Base-by-base conservation (phyloP, 2,888 invertebrate species). In the Acrobasis repandana region DNA sequence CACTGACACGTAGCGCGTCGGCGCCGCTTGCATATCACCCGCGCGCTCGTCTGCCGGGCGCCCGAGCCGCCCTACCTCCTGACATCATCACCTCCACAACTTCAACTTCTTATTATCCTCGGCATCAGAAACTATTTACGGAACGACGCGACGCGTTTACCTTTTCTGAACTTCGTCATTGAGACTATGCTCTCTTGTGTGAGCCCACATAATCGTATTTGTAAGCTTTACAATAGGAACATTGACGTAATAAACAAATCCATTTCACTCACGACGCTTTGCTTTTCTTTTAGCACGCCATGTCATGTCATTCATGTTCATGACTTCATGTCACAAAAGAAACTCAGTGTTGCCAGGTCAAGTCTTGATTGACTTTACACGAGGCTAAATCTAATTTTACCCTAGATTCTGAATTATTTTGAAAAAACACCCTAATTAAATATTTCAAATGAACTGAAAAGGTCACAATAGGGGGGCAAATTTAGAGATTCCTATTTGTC, bases 1-100 rank as follows among this genome's bases (percentile, higher is more conserved):
- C 83, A 92, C 91, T 71, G 92, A 92, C 84, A 88, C 89, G 89
- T 90, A 88, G 88, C 91, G 89, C 86, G 90, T 82, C 87, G 90
- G 89, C 83, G 86, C 90, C 86, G 89, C 90, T 82, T 86, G 89
- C 90, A 89, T 90, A 85, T 85, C 90, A 86, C 81, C 80, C 83
- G 77, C 82, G 80, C 77, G 77, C 75, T 74, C 75, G 76, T 77
- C 82, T 82, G 79, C 82, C 80, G 77, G 76, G 79, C 80, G 83
- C 81, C 79, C 73, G 77, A 70, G 81, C 84, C 80, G 78, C 83
- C 81, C 83, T 85, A 79, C 79, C 80, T 79, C 80, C 83, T 82
- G 77, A 60, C 72, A 77, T 66, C 71, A 69, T 72, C 69, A 64
- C 65, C 57, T 70, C 65, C 70, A 71, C 43, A 43, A n/a, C 43